A percentile compares a stretch with the other conserved stretches of the same genome.
Conservation (phyloP, 2,888 invertebrate genomes). For the Pantelozetes paolii region DNA sequence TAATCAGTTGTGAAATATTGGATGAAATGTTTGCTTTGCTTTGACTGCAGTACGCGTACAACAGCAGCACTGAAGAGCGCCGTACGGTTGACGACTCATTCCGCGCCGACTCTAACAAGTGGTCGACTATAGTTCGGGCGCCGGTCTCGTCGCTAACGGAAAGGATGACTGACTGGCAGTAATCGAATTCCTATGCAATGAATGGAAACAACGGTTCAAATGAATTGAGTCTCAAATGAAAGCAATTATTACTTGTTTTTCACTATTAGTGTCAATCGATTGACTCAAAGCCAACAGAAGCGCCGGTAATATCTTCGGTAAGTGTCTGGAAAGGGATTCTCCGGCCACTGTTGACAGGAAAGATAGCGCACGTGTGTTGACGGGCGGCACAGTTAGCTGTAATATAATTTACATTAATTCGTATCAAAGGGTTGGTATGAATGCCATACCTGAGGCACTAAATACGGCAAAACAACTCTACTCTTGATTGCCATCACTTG, state of each 20-base stretch:
- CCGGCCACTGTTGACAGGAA: conserved; percentile 92
- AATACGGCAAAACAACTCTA: conserved; percentile 87
- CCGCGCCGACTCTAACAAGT: conserved; percentile 70
- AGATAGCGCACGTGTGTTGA: conserved; percentile 88
- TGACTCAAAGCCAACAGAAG: conserved; percentile 70
- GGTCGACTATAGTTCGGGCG: conserved; percentile 78
- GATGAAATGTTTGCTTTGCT: conserved; percentile 74
- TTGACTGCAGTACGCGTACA: conserved; percentile 84
- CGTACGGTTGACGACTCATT: conserved; percentile 61
- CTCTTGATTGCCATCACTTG: conserved; percentile 98
- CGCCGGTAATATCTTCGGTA: conserved; percentile 87
- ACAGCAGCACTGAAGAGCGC: conserved; percentile 76
- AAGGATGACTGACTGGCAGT: conserved; percentile 86
- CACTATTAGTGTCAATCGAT: conserved; percentile 58
- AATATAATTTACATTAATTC: conserved; percentile 4
- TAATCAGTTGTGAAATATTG: conserved; percentile 79
- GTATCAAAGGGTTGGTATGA: background rate
- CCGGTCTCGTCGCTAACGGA: conserved; percentile 78
- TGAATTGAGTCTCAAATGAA: background rate
- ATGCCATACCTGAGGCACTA: conserved; percentile 66
- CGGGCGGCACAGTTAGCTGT: conserved; percentile 78
- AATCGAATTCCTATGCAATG: conserved; percentile 67
- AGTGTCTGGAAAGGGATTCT: conserved; percentile 80
- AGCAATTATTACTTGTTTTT: conserved; percentile 53
- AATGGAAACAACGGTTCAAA: conserved; percentile 13